Evolutionary conservation across 2,888 invertebrate species (phyloP).

Genomic region (Dasysyrphus albostriatus): DNA sequence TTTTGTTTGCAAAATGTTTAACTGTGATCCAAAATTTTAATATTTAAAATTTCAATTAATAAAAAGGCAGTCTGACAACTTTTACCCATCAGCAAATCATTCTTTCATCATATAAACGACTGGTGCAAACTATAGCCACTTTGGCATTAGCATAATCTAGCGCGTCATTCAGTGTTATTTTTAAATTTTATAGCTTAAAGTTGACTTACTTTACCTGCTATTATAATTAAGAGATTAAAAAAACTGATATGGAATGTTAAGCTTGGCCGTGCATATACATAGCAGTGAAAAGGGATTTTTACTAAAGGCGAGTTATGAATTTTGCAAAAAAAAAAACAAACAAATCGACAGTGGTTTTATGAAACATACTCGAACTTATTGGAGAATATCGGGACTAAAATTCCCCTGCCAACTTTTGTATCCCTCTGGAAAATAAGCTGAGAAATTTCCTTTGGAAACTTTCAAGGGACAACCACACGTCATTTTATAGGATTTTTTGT

Average conservation of each 20-base stretch:
- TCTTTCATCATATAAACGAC: not conserved
- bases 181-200: constrained; percentile 6
- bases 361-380: not conserved
- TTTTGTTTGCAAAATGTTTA: not conserved
- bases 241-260: constrained; percentile 1
- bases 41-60: not conserved
- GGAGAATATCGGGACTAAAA: too few species aligned
- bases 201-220: constrained; percentile 38
- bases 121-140: not conserved
- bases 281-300: not conserved
- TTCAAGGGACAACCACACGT: too few species aligned
- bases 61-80: constrained; percentile 7
- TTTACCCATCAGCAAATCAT: not conserved
- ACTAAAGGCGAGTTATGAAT: not conserved
- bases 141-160: not conserved
- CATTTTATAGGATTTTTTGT: too few species aligned
- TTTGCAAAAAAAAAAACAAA: not conserved
- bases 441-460: too few species aligned
- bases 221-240: not conserved
- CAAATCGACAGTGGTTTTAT: not conserved
- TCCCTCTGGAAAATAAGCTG: too few species aligned
- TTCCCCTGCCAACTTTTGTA: too few species aligned
- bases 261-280: not conserved
- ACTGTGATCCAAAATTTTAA: not conserved
- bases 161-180: constrained; percentile 3